Base-by-base conservation (phyloP, 1,140 invertebrate species). In the Bilobella aurantiaca region DNA sequence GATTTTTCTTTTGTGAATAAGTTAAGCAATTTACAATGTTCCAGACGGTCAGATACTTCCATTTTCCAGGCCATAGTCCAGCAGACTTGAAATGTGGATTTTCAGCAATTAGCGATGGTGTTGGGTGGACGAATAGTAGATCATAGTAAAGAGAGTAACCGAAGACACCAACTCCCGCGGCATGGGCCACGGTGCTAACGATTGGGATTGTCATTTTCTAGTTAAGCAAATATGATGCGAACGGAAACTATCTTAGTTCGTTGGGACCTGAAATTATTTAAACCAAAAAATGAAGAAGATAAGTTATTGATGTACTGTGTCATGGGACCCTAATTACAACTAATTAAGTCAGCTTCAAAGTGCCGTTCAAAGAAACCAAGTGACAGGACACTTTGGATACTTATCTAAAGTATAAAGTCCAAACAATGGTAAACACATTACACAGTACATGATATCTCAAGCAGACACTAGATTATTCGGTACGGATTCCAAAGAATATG, bases 11-110 rank as follows among this genome's bases (percentile, higher is more conserved):
- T 12, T 12, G 18, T 12, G 34, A 42, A 42, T 42, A 42, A 18
- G 34, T 42, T 12, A 42, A 42, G 8, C 18, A 12, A 42, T 42
- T 66, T 57, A 63, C 59, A 29, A 66, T 56, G 46, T 58, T 58
- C 56, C 88, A 85, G 74, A 88, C 90, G 27, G 91, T 93, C 63
- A 93, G 81, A 78, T 87, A 94, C 80, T 91, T 92, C 65, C 92
- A 86, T 79, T 91, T 92, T 69, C 87, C 87, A 63, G 85, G 88
- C 75, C 77, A 82, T 16, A 62, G 53, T 18, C 59, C 46, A 64
- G 67, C 62, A 1, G 66, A 49, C 25, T n/a, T 25, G 32, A 71
- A 63, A 18, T 34, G n/a, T 28, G 34, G 57, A 57, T 49, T 67
- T 21, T 27, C 25, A 46, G 34, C 56, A 30, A 69, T 28, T 16